These are phyloP conservation scores for Tylochromis polylepis DNA, from an alignment of 2,113 vertebrate species.

Conservation along the genomic window DNA sequence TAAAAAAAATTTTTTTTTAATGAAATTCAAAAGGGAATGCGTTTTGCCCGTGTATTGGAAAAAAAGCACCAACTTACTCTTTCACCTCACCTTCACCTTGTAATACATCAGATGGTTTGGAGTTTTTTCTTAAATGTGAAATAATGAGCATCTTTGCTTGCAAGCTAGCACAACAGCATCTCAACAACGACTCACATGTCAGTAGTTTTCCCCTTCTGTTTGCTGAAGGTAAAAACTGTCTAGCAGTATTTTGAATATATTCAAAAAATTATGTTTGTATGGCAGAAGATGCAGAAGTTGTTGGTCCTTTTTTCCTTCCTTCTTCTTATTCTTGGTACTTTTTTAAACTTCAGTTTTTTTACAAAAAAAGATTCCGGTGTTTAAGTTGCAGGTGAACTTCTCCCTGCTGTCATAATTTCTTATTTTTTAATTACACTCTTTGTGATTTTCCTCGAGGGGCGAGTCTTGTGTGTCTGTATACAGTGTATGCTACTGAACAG, in stretches of 20 bases:
- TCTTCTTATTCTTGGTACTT: constrained; percentile 23
- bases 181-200: constrained; percentile 46
- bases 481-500: constrained; percentile 49
- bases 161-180: constrained; percentile 46
- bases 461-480: constrained; percentile 40
- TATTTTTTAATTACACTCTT: constrained; percentile 39
- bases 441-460: constrained; percentile 23
- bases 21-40: constrained; percentile 35
- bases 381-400: constrained; percentile 51
- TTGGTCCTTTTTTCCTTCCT: not conserved
- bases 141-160: constrained; percentile 38
- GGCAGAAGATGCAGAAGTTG: not conserved
- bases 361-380: constrained; percentile 45
- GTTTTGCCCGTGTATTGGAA: constrained; percentile 36
- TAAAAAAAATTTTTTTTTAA: not conserved
- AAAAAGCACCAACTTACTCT: constrained; percentile 51
- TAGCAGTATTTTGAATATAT: constrained; percentile 65
- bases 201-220: constrained; percentile 27
- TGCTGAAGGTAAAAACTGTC: constrained; percentile 39
- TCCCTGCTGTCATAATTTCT: constrained; percentile 29
- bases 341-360: constrained; percentile 27
- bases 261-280: constrained; percentile 45
- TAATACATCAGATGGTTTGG: constrained; percentile 2
- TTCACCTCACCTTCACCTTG: constrained; percentile 22
- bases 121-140: constrained; percentile 32